Base-by-base conservation (phyloP, 2,888 invertebrate species). In the Palloptera scutellata region DNA sequence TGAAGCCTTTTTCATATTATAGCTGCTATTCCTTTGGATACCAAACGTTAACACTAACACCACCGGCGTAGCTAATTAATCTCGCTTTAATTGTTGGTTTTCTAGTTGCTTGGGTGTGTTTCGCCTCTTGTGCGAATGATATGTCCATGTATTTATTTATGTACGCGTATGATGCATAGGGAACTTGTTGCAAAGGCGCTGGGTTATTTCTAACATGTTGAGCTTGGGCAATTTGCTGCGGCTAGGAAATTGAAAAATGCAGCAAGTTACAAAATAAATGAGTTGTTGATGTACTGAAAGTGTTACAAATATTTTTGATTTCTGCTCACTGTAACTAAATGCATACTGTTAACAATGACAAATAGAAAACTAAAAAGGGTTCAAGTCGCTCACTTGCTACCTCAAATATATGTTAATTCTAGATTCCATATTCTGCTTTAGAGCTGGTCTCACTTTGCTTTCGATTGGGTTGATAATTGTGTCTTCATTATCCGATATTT, bases 21-120 rank as follows among this genome's bases (percentile, higher is more conserved):
- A 15, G 40, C 12, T 20, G 13, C 8, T 13, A 41, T 59, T 10
- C 12, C 17, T n/a, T 40, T 42, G 40, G 40, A 42, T 51, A 19
- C 48, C 15, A 15, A 19, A 51, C 61, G 66, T 64, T 58, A 68
- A 55, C 68, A 76, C 73, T 61, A 63, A 20, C 67, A 69, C 67
- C 70, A 71, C 45, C 68, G 67, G 72, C 72, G 75, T 77, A 75
- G 75, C 77, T 78, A 81, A 81, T 81, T 81, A 81, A 81, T 81
- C 77, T 80, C 77, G 75, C 76, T 81, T 81, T 81, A 81, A 81
- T 81, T 81, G 79, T 76, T 74, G 72, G 74, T 75, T 76, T n/a
- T 71, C 70, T 64, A 30, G n/a, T 61, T 54, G 20, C 43, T 2
- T 52, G n/a, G 45, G 15, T 48, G 40, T 19, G 40, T 20, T n/a